A percentile compares a stretch with the other conserved stretches of the same genome.
Conservation (phyloP, 2,888 invertebrate species). For the Cenopis cana region DNA sequence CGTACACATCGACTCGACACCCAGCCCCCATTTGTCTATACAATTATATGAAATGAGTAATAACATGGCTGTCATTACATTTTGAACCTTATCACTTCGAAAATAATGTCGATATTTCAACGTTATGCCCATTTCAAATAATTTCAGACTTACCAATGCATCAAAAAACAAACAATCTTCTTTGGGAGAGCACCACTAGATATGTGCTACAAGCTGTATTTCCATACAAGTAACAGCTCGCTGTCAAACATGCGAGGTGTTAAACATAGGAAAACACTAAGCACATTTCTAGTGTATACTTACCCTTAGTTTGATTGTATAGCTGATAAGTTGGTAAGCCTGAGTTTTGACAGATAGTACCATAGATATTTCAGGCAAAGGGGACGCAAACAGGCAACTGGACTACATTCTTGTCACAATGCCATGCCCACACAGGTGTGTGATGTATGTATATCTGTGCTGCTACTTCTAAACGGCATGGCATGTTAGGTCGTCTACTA, state of each 20-base stretch:
- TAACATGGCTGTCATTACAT: neutral
- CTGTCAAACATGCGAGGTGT: too few species aligned
- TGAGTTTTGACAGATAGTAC: neutral
- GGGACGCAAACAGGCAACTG: neutral
- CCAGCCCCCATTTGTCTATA: neutral
- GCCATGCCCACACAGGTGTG: neutral
- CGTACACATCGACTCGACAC: constrained; percentile 31
- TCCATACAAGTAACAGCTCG: too few species aligned
- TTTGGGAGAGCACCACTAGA: too few species aligned
- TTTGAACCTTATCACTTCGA: neutral
- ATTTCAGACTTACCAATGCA: neutral
- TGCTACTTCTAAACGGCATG: neutral
- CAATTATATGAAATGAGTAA: neutral
- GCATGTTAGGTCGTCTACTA: neutral
- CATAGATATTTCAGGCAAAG: constrained; percentile 4
- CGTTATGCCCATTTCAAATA: neutral
- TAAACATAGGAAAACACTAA: too few species aligned
- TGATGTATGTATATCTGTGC: neutral
- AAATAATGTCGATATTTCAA: neutral
- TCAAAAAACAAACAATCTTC: neutral
- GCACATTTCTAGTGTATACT: neutral
- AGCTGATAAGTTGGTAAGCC: constrained; percentile 4
- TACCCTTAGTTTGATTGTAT: neutral
- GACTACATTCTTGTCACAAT: neutral
- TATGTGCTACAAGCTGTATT: too few species aligned